Evolutionary conservation across 2,113 vertebrate species (phyloP).

Genomic region (Melierax canorus): DNA sequence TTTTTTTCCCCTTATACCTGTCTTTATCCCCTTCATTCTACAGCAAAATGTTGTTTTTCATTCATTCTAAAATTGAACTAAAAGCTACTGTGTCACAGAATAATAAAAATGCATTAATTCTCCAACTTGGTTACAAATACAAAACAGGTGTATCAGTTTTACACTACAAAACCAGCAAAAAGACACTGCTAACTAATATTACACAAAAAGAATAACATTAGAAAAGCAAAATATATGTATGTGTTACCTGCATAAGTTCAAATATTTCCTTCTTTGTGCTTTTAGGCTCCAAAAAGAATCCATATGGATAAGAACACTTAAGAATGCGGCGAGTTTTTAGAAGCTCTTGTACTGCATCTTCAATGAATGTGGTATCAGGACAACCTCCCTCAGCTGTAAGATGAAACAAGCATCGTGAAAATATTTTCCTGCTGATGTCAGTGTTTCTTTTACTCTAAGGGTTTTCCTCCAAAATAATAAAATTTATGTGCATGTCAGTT

Average conservation of each 20-base stretch:
- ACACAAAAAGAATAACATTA: neutral
- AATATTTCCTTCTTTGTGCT: constrained; percentile 99
- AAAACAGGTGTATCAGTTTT: neutral
- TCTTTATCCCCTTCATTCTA: neutral
- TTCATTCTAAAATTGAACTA: neutral
- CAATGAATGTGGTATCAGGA: constrained; percentile 98
- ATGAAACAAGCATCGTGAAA: constrained; percentile 35
- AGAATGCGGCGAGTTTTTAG: constrained; percentile 97
- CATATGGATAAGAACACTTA: constrained; percentile 99
- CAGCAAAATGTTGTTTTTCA: neutral
- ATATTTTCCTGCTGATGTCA: neutral
- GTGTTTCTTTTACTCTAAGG: neutral
- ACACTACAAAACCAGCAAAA: neutral
- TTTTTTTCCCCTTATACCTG: neutral
- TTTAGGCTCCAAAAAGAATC: constrained; percentile 98
- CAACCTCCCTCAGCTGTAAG: constrained; percentile 88
- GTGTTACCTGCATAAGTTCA: constrained; percentile 97
- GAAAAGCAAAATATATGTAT: neutral
- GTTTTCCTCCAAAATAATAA: neutral
- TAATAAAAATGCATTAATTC: neutral
- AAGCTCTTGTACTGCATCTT: constrained; percentile 96
- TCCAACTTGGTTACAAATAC: neutral
- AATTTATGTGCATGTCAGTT: neutral
- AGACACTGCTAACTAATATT: neutral
- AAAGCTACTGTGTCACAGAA: neutral